phyloP scores from a whole-genome alignment of 2,888 invertebrate genomes.

The Periphyllus acericola region DNA sequence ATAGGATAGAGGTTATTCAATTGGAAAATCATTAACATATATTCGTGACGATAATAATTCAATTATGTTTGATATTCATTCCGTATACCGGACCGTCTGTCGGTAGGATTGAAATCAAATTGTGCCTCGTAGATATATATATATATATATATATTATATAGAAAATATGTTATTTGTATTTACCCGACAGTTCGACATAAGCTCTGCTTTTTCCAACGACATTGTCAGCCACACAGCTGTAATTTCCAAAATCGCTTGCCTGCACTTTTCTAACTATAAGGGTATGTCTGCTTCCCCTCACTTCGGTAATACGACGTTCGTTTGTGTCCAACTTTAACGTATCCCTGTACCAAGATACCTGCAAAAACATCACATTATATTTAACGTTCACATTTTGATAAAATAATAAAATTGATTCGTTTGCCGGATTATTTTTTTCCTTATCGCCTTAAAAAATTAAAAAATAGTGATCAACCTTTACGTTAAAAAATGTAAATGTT shows the following conservation, averaged over 20 bases:
- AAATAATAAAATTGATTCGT: too few relatives aligned
- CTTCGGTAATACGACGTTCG: slow-evolving; percentile 75
- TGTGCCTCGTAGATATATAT: neutral
- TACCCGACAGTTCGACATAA: slow-evolving; percentile 75
- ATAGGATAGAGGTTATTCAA: neutral
- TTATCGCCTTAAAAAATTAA: too few relatives aligned
- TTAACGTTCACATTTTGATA: neutral
- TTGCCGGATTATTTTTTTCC: too few relatives aligned
- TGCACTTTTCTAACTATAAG: slow-evolving; percentile 77
- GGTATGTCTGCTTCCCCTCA: slow-evolving; percentile 75
- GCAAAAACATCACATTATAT: slow-evolving; percentile 63
- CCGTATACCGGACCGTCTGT: neutral
- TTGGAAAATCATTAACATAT: neutral
- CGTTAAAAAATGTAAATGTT: too few relatives aligned
- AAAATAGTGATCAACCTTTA: too few relatives aligned
- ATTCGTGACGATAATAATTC: neutral
- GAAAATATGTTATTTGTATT: slow-evolving; percentile 63
- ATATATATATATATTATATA: neutral
- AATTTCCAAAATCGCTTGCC: slow-evolving; percentile 77
- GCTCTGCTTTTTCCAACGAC: slow-evolving; percentile 75
- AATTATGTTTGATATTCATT: neutral
- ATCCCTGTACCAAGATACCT: slow-evolving; percentile 77
- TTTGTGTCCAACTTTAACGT: slow-evolving; percentile 77
- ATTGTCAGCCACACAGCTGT: slow-evolving; percentile 78
- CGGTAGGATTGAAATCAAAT: neutral